Percentiles rank a stretch among this genome's conserved stretches.
Conservation (phyloP, 2,113 vertebrate species). For the Toxotes jaculatrix region DNA sequence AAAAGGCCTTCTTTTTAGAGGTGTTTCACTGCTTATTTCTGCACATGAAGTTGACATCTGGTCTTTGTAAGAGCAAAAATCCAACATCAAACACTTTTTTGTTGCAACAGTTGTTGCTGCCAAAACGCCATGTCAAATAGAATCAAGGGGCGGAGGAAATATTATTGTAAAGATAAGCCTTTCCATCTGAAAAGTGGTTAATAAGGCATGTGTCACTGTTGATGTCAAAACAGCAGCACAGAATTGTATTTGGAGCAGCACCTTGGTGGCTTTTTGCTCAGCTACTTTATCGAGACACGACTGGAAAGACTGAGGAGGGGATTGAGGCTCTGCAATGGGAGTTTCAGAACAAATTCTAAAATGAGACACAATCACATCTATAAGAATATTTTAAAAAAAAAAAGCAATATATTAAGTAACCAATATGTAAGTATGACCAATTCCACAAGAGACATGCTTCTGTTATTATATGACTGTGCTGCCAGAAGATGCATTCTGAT, state of each 20-base stretch:
- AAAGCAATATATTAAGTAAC: constrained; percentile 6
- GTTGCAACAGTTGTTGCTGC: constrained; percentile 14
- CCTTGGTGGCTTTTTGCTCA: neutral
- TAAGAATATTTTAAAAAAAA: neutral
- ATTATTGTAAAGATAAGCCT: neutral
- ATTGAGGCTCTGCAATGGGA: neutral
- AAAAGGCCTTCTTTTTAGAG: constrained; percentile 1
- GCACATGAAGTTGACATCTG: constrained; percentile 16
- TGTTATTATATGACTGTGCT: constrained; percentile 9
- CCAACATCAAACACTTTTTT: constrained; percentile 2
- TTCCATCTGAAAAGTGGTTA: constrained; percentile 8
- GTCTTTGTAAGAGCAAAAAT: neutral
- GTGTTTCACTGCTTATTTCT: neutral
- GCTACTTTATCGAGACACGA: neutral
- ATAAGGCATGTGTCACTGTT: constrained; percentile 4
- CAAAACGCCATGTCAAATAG: neutral
- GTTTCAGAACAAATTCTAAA: neutral
- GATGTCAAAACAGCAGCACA: neutral
- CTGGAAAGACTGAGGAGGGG: neutral
- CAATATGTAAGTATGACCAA: neutral
- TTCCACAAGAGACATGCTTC: neutral
- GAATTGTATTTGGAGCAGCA: neutral
- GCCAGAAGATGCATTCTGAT: constrained; percentile 16
- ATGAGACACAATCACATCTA: neutral
- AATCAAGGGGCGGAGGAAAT: neutral